Evolutionary conservation across 2,113 vertebrate genomes (phyloP).

Genomic region (Etia nguti): DNA sequence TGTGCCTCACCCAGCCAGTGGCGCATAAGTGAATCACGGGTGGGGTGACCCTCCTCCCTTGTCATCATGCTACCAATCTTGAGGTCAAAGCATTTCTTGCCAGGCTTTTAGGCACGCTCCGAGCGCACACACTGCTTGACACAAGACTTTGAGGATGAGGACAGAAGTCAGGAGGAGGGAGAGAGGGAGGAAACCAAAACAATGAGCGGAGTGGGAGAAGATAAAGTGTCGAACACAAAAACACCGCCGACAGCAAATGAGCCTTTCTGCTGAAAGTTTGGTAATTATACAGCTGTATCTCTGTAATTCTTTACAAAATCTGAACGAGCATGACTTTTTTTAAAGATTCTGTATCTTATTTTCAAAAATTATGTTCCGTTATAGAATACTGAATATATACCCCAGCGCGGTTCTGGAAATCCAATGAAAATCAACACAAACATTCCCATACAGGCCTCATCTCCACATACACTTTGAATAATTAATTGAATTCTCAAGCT

Average conservation of each 20-base stretch:
- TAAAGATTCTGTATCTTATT: not conserved
- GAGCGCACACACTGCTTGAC: constrained; percentile 27
- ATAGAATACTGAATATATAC: not conserved
- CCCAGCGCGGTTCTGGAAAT: not conserved
- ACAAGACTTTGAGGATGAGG: constrained; percentile 12
- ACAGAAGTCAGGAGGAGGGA: not conserved
- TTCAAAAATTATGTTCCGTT: not conserved
- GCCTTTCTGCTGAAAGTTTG: not conserved
- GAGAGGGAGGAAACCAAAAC: not conserved
- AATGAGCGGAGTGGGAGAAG: not conserved
- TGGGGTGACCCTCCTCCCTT: not conserved
- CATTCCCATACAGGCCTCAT: not conserved
- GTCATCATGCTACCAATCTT: constrained; percentile 1
- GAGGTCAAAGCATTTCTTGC: constrained; percentile 29
- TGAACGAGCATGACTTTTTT: not conserved
- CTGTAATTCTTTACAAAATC: not conserved
- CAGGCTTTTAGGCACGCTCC: not conserved
- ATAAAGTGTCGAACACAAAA: not conserved
- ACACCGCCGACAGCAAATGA: not conserved
- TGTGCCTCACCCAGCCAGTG: constrained; percentile 9
- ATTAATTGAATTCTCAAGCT: not conserved
- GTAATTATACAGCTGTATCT: not conserved
- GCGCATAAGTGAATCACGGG: constrained; percentile 27
- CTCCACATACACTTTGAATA: not conserved
- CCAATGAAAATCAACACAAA: not conserved